Evolutionary conservation across 2,888 invertebrate genomes (phyloP), one percentile per base, ranked within the genome.

Genomic region (Phortica okadai): DNA sequence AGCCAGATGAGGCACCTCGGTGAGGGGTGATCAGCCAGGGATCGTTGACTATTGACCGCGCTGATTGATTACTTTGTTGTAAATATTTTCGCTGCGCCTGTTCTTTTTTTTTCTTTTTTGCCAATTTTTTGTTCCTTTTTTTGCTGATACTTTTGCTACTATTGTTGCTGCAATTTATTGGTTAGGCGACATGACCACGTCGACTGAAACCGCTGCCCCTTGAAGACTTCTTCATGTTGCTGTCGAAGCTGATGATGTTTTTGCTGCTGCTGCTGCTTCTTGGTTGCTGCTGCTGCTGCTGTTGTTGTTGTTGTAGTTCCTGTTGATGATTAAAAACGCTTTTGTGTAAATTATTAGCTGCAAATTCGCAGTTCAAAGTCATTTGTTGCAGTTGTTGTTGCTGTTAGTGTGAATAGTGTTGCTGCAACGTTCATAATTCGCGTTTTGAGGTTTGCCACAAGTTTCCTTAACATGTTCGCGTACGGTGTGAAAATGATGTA

Each of bases 341-440:
- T 86, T 86, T 86, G 88, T 88, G 84, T 85, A 88, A 86, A 85
- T 88, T 86, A 88, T 88, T 86, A 86, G 86, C 88, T 86, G 86
- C 85, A 87, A 87, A 88, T 86, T 86, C 79, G 81, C 86, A 84
- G 83, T 81, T 83, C 82, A 83, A 83, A 83, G 80, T 83, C 82
- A 81, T 83, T 83, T 83, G 83, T 80, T 83, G 80, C 78, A 44
- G 58, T 42, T 42, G 66, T 67, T 54, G 64, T 58, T 73, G 72
- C n/a, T 62, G 76, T 72, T 81, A 76, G 74, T 76, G 77, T 11
- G 80, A 74, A 8, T 74, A 14, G 72, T 78, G 74, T 77, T 77
- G 41, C 11, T 6, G 45, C 16, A 6, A 83, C 80, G 85, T 80
- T 85, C 83, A 86, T 86, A 86, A 86, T 85, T 85, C 84, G 88